Evolutionary conservation across 2,797 vertebrate genomes (phyloP).

Genomic region (Streptopelia turtur): DNA sequence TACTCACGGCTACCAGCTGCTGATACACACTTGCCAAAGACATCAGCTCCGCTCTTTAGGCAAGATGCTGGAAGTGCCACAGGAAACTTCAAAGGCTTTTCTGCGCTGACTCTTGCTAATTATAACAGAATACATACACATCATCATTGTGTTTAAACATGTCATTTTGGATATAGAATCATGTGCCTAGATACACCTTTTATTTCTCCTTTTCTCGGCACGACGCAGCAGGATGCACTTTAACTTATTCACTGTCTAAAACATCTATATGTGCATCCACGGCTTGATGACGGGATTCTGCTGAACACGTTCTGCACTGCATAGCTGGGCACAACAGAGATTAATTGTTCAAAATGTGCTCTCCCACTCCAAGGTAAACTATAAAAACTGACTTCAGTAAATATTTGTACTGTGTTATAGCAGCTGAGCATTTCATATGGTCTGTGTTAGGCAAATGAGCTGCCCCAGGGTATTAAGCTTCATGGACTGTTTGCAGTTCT

Average conservation of each 20-base stretch:
- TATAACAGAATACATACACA: not conserved
- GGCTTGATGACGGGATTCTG: not conserved
- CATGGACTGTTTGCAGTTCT: not conserved
- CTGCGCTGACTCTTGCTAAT: not conserved
- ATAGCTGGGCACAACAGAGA: not conserved
- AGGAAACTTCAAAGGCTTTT: not conserved
- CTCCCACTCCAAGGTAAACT: constrained; percentile 6
- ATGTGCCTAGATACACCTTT: not conserved
- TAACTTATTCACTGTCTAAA: not conserved
- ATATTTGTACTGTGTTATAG: not conserved
- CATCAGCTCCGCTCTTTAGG: not conserved
- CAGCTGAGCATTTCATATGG: not conserved
- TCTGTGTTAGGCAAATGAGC: not conserved
- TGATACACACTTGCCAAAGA: not conserved
- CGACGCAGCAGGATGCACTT: not conserved
- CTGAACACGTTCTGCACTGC: not conserved
- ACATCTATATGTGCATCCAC: not conserved
- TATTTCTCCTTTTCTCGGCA: not conserved
- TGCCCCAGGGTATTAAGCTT: not conserved
- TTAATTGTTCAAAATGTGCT: not conserved
- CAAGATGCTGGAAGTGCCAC: not conserved
- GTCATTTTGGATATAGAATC: not conserved
- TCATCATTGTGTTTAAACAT: not conserved
- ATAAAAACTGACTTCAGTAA: not conserved
- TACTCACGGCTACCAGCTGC: not conserved